Evolutionary conservation across 2,113 vertebrate species (phyloP), one percentile per base, ranked within the genome.

Genomic region (Romanogobio albipinnatus): DNA sequence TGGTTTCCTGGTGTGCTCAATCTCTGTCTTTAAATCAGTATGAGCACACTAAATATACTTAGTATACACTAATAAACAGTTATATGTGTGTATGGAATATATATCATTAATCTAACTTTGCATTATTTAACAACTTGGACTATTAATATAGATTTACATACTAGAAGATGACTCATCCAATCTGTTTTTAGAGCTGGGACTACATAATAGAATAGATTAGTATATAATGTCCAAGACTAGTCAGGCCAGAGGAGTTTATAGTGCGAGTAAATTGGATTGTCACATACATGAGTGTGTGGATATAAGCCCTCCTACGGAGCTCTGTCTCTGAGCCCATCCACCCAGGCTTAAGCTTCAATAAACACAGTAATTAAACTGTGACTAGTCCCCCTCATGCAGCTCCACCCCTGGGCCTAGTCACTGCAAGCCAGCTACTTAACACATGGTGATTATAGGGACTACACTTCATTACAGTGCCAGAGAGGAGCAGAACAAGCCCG

Each of bases 281-380:
- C 19, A 10, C 29, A 39, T 70, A 36, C 75, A 76, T 10, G 7
- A 22, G 26, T 59, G 7, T 39, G 26, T 82, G 47, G 45, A 66
- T 29, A 43, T 49, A 66, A 53, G 61, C 39, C 59, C 29, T 82
- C 66, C 47, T 43, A 36, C 29, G 24, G 64, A 82, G 82, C 73
- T 84, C 59, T 33, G 56, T 51, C 81, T 73, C 49, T 58, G 74
- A 77, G 59, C 45, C 29, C 59, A n/a, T 77, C 19, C 75, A 77
- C 33, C 26, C 19, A 43, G 26, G 22, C 56, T 61, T 24, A 61
- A 78, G 61, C 61, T 84, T 11, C 36, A 75, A 33, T 68, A 76
- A 84, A 75, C 75, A 84, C 78, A 66, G 77, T 84, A 51, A 87
- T 84, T 87, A 84, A 49, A 81, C 58, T 81, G 9, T 19, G 59